A percentile compares a stretch with the other conserved stretches of the same genome.
Evolutionary conservation across 2,888 invertebrate species (phyloP).

Genomic region (Anticlea derivata): DNA sequence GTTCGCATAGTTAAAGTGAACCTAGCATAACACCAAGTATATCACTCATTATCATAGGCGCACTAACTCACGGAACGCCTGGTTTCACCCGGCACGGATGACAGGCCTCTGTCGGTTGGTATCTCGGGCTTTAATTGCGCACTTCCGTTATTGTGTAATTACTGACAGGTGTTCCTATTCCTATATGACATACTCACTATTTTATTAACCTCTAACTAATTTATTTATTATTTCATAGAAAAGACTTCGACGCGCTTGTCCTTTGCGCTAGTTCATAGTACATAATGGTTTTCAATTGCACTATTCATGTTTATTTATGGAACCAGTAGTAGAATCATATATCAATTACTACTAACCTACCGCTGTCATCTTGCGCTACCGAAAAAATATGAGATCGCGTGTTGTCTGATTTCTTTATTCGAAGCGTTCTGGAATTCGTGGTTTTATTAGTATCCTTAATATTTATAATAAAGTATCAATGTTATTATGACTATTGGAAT

Average conservation of each 20-base stretch:
- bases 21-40: conserved; percentile 9
- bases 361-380: conserved; percentile 16
- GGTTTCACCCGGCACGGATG: conserved; percentile 57
- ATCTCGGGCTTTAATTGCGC: conserved; percentile 54
- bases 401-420: conserved; percentile 28
- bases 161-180: conserved; percentile 60
- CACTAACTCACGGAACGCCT: conserved; percentile 45
- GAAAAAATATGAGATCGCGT: conserved; percentile 33
- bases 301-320: conserved; percentile 12
- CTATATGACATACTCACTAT: conserved; percentile 19
- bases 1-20: conserved; percentile 9
- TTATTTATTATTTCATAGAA: conserved; percentile 18
- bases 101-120: conserved; percentile 52
- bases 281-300: conserved; percentile 9
- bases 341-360: conserved; percentile 14
- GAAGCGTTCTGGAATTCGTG: conserved; percentile 21
- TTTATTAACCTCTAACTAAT: background rate
- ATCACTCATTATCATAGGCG: conserved; percentile 28
- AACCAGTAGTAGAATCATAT: conserved; percentile 7
- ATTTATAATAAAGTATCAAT: conserved; percentile 23
- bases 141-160: conserved; percentile 59
- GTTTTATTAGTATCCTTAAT: conserved; percentile 29
- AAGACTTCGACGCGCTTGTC: conserved; percentile 32
- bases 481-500: conserved; percentile 34
- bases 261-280: background rate